These are phyloP conservation scores for Stenurella melanura DNA, from an alignment of 2,888 invertebrate genomes.

Conservation along the genomic window DNA sequence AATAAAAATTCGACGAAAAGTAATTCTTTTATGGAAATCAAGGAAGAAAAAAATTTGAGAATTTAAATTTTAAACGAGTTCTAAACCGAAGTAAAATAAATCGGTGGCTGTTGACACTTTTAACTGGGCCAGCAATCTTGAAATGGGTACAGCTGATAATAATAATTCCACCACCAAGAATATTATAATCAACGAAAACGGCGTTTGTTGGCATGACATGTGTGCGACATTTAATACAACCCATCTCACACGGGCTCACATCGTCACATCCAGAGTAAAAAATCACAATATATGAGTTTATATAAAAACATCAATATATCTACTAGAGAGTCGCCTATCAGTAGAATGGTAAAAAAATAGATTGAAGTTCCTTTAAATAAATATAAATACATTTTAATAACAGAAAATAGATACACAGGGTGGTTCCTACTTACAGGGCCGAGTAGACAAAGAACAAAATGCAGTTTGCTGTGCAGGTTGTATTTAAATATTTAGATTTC, in stretches of 20 bases:
- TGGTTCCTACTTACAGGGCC: too few species aligned
- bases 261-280: not conserved
- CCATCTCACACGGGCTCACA: not conserved
- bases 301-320: not conserved
- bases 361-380: too few species aligned
- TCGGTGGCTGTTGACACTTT: constrained; percentile 25
- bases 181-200: not conserved
- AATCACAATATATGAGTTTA: not conserved
- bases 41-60: constrained; percentile 28
- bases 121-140: constrained; percentile 21
- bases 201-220: not conserved
- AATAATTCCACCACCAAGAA: constrained; percentile 7
- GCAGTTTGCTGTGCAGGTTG: too few species aligned
- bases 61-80: constrained; percentile 38
- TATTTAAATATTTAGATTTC: too few species aligned
- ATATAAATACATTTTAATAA: too few species aligned
- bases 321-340: too few species aligned
- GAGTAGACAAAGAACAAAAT: too few species aligned
- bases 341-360: too few species aligned
- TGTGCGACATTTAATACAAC: not conserved
- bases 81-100: constrained; percentile 31
- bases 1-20: constrained; percentile 35
- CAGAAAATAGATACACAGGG: too few species aligned
- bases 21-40: constrained; percentile 37
- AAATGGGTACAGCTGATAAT: constrained; percentile 19